Base-by-base conservation (phyloP, 2,888 invertebrate genomes). In the Bibio marci region DNA sequence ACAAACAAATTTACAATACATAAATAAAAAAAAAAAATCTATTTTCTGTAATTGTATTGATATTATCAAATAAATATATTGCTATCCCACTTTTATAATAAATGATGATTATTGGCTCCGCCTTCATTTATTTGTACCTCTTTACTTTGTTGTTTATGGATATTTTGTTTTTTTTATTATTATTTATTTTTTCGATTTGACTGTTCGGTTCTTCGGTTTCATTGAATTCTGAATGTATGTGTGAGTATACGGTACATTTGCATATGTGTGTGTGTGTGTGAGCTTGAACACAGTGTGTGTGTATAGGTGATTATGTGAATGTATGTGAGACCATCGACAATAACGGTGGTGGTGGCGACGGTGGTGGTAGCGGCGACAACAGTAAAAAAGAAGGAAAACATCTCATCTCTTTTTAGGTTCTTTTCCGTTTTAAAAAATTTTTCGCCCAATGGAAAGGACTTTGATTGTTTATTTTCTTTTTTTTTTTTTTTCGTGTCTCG, bases 81-180 rank as follows among this genome's bases (percentile, higher is more conserved):
- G 36, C 40, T 40, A 40, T 40, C 40, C 40, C 32, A 40, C 36
- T 40, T 40, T 37, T 28, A 40, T 36, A 39, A 39, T 34, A 35
- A 22, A 22, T 22, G 22, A 22, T 22, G 17, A 40, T 40, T 36
- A 40, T 40, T 37, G 36, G 40, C 40, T 32, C 36, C 40, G 40
- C 40, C 40, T 22, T 22, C 22, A 22, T 22, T 22, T 22, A 22
- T 22, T 22, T 22, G 22, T 22, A 22, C 22, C 22, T 35, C 31
- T 40, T 40, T 37, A 37, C 32, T 40, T 36, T 40, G 40, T 25
- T 25, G 32, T 26, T 30, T 40, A 18, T 31, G 27, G 33, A 26
- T 22, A 25, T 26, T 32, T 18, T 18, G 22, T 35, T 17, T 35
- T 35, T 35, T 35, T 14, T 35, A 27, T 35, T 17, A 28, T 35